These are phyloP conservation scores for Poecilia latipinna DNA, from an alignment of 2,113 vertebrate species.

Conservation along the genomic window DNA sequence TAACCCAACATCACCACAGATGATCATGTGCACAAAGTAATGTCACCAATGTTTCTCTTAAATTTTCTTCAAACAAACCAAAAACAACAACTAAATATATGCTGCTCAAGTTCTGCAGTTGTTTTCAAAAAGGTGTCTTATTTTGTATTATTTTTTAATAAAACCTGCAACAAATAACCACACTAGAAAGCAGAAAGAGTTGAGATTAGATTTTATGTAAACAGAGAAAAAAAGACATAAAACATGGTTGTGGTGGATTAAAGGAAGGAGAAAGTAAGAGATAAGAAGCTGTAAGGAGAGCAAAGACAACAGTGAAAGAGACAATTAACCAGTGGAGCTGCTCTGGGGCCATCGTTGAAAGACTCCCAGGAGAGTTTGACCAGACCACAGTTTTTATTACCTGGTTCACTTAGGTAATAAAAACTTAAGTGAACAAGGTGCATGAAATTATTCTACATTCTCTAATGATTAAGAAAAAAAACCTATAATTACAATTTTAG, in stretches of 20 bases:
- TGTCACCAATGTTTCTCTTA: slow-evolving; percentile 30
- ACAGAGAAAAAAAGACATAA: not conserved
- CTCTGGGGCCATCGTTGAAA: slow-evolving; percentile 2
- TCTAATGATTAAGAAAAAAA: too few species aligned
- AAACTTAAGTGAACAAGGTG: too few species aligned
- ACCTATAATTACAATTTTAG: not conserved
- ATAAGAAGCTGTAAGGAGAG: not conserved
- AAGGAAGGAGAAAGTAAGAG: not conserved
- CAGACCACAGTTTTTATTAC: not conserved
- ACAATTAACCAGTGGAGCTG: slow-evolving; percentile 13
- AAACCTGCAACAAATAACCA: not conserved
- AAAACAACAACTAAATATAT: too few species aligned
- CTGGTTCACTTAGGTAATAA: not conserved
- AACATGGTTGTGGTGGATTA: not conserved
- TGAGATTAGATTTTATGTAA: not conserved
- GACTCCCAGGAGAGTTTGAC: slow-evolving; percentile 1
- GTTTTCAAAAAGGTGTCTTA: not conserved
- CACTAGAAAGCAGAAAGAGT: not conserved
- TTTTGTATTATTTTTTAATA: not conserved
- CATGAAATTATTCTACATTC: too few species aligned
- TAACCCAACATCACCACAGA: slow-evolving; percentile 65
- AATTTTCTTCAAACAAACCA: too few species aligned
- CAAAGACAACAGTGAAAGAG: not conserved
- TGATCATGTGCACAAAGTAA: slow-evolving; percentile 43
- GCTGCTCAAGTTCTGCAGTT: too few species aligned